Base-by-base conservation (phyloP, 2,888 invertebrate species). In the Arctia plantaginis region DNA sequence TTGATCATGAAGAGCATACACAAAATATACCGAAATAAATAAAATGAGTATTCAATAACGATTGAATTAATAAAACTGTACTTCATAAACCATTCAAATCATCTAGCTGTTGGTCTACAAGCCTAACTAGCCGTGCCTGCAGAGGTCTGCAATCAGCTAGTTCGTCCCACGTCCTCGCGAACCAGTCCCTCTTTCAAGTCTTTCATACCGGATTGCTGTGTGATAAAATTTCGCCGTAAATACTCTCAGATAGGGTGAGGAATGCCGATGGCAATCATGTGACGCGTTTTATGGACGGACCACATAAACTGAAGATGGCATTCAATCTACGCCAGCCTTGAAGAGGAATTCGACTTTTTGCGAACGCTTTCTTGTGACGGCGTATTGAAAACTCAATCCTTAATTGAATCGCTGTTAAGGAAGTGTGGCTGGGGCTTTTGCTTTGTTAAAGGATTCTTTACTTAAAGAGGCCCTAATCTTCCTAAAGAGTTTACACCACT, bases 221-320 rank as follows among this genome's bases (percentile, higher is more conserved):
- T 88, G 89, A 90, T 90, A 90, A 89, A 89, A 90, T 90, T 89
- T 89, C 85, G 85, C 88, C 82, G 88, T 89, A 90, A 90, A 90
- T 88, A 90, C 86, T 83, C 80, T 79, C 80, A 82, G 89, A 91
- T 90, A 88, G 83, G 81, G 80, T 76, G 76, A 82, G 88, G 88
- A 91, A 91, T 91, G 88, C 86, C 82, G 90, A 90, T 90, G 84
- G 86, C 85, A 87, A 89, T 91, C 89, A 85, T 83, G 86, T 88
- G 88, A 87, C 86, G 85, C 85, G 86, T 86, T 88, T 88, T 87
- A 87, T 87, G 83, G 85, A 69, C 82, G 74, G 80, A 84, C 85
- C 84, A 85, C 86, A 84, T 85, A 84, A 82, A 84, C 82, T 76
- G 80, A 75, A 82, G 77, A 80, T 71, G 82, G 81, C 75, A 84